Base-by-base conservation (phyloP, 2,888 invertebrate genomes). In the Netelia melanura region DNA sequence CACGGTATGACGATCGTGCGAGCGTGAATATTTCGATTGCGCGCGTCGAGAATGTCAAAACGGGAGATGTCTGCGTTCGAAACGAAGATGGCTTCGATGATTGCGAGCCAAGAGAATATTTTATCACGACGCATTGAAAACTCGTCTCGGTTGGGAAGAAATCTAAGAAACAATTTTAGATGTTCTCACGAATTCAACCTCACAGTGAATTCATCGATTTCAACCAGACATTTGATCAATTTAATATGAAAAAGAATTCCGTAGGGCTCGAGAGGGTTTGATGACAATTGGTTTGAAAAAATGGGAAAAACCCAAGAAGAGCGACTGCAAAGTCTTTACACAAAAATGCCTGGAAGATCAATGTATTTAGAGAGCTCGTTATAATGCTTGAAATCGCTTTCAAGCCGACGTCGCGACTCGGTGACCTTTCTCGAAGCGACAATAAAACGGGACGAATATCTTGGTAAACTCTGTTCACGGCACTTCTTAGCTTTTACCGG, bases 11-110 rank as follows among this genome's bases (percentile, higher is more conserved):
- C 10, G 54, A 21, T 54, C 56, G 2, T 17, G 9, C 38, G 30
- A 8, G 56, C 43, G 21, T 38, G 38, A 21, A 48, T 23, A 21
- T 52, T 68, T 23, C 43, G 8, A 10, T 38, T 54, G n/a, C 54
- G 17, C 17, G 17, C 11, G 5, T 9, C 30, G 11, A 58, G 56
- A 71, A 71, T 38, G 11, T 71, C 43, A 71, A 43, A 71, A 58
- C 43, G 71, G 23, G 21, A 71, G 11, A 58, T 11, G 38, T 11
- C 58, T 58, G 43, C 8, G 11, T 30, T 71, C 56, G 9, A 38
- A 71, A 30, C 17, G 38, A 25, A 56, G 25, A 43, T 14, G n/a
- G 23, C 5, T 11, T 2, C 48, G 48, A 48, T 2, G 48, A 48
- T 48, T 48, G 48, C 48, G 48, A 48, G 14, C 14, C 11, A 48